Evolutionary conservation across 37 sponge, comb jelly and placozoan genomes (phyloP), one percentile per base, ranked within the genome.

Genomic region (Bolinopsis microptera): DNA sequence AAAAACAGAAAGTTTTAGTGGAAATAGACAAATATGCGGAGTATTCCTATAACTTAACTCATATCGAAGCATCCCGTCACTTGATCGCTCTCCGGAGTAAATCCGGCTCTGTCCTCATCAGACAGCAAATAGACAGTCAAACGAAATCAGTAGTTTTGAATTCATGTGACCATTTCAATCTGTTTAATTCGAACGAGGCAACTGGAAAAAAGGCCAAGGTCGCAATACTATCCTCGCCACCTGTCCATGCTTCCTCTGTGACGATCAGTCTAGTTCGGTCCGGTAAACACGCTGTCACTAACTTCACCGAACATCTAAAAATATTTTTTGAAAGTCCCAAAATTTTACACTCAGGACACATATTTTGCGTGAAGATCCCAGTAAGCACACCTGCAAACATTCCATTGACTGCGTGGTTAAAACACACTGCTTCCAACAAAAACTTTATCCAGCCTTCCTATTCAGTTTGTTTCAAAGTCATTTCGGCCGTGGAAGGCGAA

Each of bases 251-350:
- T 37, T 32, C 83, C 31, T 21, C 36, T 5, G 83, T 82, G 8
- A 82, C 83, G 32, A 82, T 82, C 13, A 31, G 32, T 36, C 23
- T 35, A 33, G 31, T 82, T 37, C 3, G 83, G 23, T 21, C 38
- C 31, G 38, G 38, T 35, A 35, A 31, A 24, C 24, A 36, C 38
- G 32, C 5, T 31, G 83, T 35, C 38, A 82, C 36, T 32, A 23
- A 82, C 83, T 35, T 36, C 83, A 36, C 83, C 8, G 36, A 32
- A 32, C 83, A 82, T 23, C 83, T 82, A 9, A 82, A 82, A 18
- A 9, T 82, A 23, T 82, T 32, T 35, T 82, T 82, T 32, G 38
- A 23, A 34, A 82, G 32, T 23, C 83, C 83, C 13, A 31, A 31
- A 35, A 82, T 82, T 23, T 31, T 82, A 9, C 38, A 82, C 83